Evolutionary conservation across 2,113 vertebrate genomes (phyloP), one percentile per base, ranked within the genome.

Genomic region (rat (Rattus norvegicus)): DNA sequence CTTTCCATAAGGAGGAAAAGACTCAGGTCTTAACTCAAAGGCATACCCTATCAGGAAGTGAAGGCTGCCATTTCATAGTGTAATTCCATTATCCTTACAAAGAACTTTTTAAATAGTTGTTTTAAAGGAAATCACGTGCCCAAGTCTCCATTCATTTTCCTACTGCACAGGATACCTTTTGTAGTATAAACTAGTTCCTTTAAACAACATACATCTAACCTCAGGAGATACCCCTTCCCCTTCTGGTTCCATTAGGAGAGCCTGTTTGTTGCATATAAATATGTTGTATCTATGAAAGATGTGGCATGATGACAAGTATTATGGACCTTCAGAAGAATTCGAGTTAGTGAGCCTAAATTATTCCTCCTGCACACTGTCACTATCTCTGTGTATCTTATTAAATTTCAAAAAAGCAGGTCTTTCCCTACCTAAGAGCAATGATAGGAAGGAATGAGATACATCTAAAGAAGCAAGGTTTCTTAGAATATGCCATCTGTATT

Each of bases 381-480:
- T 65, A 30, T 90, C 39, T 94, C 67, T 86, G 43, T 47, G 54
- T 63, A 5, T 89, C 63, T 95, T 69, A 69, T 84, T 93, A 92
- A 73, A 75, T 22, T 90, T 67, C 7, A 88, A 49, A 90, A 89
- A 67, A 10, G 13, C 73, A 43, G 36, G 13, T 56, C 63, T 84
- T 88, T 54, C 90, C 36, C 28, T 75, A 16, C 43, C 14, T 94
- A 24, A 75, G 33, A 61, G 69, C 36, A 96, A 92, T 80, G 20
- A 49, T 92, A 16, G 36, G 30, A 90, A 93, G 87, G 47, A 95
- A 84, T 87, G 59, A 93, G 16, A 86, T 17, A 83, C 24, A 84
- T 79, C 20, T 87, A 52, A 76, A 93, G 59, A 93, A 54, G 20
- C 17, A 33, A 36, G 26, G 12, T 49, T 93, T 92, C 79, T 93